These are phyloP conservation scores for Gallinago nigripennis DNA, from an alignment of 2,797 vertebrate species.

Conservation along the genomic window DNA sequence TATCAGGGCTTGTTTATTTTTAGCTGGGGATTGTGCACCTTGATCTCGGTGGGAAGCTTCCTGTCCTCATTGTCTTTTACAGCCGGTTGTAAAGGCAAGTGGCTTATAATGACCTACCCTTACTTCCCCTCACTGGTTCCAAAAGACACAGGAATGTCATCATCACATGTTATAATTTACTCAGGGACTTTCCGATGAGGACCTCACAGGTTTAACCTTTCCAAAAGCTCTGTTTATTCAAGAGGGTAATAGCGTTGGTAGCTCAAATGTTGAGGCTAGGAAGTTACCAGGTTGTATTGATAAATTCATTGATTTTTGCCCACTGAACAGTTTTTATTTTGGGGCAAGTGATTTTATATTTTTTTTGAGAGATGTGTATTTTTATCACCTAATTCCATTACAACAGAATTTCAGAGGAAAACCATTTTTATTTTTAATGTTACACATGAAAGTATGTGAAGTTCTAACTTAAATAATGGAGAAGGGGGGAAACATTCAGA, in stretches of 20 bases:
- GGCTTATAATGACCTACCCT: slow-evolving; percentile 71
- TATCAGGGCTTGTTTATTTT: slow-evolving; percentile 67
- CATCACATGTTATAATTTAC: slow-evolving; percentile 70
- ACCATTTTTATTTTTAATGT: neutral
- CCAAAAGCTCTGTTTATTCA: slow-evolving; percentile 65
- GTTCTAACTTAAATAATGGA: neutral
- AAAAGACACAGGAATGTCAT: slow-evolving; percentile 75
- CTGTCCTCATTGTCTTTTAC: slow-evolving; percentile 76
- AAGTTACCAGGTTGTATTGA: neutral
- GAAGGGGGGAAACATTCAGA: neutral
- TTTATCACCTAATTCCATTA: neutral
- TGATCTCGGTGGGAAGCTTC: slow-evolving; percentile 77
- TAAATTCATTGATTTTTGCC: neutral
- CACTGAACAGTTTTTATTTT: neutral
- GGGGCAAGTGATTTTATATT: neutral
- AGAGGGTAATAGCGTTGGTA: slow-evolving; percentile 6
- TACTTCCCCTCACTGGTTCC: slow-evolving; percentile 56
- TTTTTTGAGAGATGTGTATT: neutral
- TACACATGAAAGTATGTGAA: neutral
- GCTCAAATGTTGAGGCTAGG: neutral
- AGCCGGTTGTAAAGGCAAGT: slow-evolving; percentile 74
- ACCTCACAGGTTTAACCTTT: slow-evolving; percentile 71
- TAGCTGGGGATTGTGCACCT: slow-evolving; percentile 68
- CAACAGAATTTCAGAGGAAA: neutral
- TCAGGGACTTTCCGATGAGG: slow-evolving; percentile 70